These are phyloP conservation scores for Sminthurinus signatus DNA, from an alignment of 1,140 invertebrate genomes.

Conservation along the genomic window DNA sequence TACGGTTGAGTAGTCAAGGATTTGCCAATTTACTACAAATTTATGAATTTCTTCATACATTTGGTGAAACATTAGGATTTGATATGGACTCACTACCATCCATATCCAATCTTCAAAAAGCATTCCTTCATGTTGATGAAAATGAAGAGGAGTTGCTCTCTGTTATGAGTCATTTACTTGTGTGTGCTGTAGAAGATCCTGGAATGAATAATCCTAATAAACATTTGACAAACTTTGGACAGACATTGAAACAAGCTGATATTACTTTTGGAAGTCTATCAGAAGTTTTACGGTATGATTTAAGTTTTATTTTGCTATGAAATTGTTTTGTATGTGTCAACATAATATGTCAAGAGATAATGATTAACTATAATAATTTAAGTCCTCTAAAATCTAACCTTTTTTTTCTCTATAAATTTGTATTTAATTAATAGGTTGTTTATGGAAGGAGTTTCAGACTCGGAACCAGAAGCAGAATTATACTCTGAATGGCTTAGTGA, in stretches of 20 bases:
- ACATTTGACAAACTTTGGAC: slow-evolving; percentile 78
- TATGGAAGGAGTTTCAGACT: slow-evolving; percentile 36
- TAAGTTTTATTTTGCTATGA: too few relatives aligned
- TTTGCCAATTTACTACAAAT: slow-evolving; percentile 89
- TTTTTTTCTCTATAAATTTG: background rate
- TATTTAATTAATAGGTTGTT: slow-evolving; percentile 24
- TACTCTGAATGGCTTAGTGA: slow-evolving; percentile 63
- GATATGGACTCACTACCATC: slow-evolving; percentile 82
- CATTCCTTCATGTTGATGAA: slow-evolving; percentile 72
- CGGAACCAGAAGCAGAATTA: slow-evolving; percentile 50
- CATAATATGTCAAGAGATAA: too few relatives aligned
- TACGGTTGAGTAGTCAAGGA: slow-evolving; percentile 74
- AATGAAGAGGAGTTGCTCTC: slow-evolving; percentile 80
- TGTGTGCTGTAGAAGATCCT: slow-evolving; percentile 89
- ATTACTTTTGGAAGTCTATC: slow-evolving; percentile 86
- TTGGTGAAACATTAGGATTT: slow-evolving; percentile 86
- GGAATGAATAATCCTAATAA: slow-evolving; percentile 73
- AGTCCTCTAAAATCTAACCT: background rate
- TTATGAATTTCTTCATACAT: slow-evolving; percentile 92
- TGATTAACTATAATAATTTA: too few relatives aligned
- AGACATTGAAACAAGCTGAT: slow-evolving; percentile 83
- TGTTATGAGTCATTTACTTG: slow-evolving; percentile 79
- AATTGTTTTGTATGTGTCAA: too few relatives aligned
- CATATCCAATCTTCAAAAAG: slow-evolving; percentile 76
- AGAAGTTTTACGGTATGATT: slow-evolving; percentile 73